Evolutionary conservation across 2,113 vertebrate species (phyloP).

Genomic region (Channa argus): DNA sequence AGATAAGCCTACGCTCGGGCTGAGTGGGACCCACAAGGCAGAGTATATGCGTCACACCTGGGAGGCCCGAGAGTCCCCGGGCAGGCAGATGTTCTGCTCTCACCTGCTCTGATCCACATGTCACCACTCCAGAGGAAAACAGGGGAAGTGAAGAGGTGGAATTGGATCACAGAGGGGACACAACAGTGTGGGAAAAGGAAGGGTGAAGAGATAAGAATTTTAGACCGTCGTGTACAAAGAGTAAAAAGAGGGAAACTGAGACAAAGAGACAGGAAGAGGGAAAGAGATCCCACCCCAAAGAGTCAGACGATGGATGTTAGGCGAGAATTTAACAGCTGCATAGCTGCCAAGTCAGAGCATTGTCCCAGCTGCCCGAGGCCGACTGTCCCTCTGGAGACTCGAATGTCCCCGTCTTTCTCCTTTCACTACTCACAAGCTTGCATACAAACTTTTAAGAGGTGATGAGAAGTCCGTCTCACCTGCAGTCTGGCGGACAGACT

Average conservation of each 20-base stretch:
- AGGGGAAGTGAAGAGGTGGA: conserved; percentile 56
- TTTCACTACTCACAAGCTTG: conserved; percentile 56
- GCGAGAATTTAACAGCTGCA: conserved; percentile 67
- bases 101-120: conserved; percentile 63
- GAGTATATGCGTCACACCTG: conserved; percentile 25
- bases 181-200: conserved; percentile 70
- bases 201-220: conserved; percentile 59
- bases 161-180: conserved; percentile 50
- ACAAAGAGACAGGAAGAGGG: conserved; percentile 42
- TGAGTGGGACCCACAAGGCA: conserved; percentile 32
- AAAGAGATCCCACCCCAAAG: conserved; percentile 38
- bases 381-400: conserved; percentile 53
- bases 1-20: conserved; percentile 45
- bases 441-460: conserved; percentile 43
- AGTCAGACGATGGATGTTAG: conserved; percentile 50
- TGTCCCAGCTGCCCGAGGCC: conserved; percentile 64
- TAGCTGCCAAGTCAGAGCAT: conserved; percentile 65
- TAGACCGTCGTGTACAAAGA: conserved; percentile 26
- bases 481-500: conserved; percentile 59
- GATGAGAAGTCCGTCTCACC: conserved; percentile 64
- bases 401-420: conserved; percentile 39
- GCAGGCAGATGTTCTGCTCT: conserved; percentile 63
- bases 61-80: conserved; percentile 31
- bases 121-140: conserved; percentile 54
- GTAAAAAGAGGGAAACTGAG: conserved; percentile 37